Evolutionary conservation across 2,797 vertebrate species (phyloP).

Genomic region (Leptodactylus fallax): DNA sequence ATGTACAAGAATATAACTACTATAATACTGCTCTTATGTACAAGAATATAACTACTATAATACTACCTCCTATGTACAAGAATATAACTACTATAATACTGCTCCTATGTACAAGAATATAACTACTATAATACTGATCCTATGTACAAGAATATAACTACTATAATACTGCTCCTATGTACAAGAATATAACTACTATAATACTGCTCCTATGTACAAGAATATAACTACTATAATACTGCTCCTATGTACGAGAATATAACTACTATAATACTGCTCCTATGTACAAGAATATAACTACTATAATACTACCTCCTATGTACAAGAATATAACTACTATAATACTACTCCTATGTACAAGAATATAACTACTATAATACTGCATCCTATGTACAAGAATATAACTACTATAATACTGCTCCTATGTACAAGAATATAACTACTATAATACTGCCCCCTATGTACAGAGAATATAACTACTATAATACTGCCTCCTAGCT

Average conservation of each 20-base stretch:
- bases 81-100: conserved; percentile 9
- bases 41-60: conserved; percentile 12
- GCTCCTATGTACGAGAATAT: too few relatives aligned
- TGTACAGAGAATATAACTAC: conserved; percentile 11
- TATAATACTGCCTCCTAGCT: too few relatives aligned
- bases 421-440: conserved; percentile 10
- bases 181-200: conserved; percentile 11
- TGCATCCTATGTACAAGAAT: conserved; percentile 2
- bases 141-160: not conserved
- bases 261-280: not conserved
- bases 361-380: conserved; percentile 24
- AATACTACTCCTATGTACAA: conserved; percentile 8
- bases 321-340: not conserved
- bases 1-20: conserved; percentile 9
- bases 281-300: conserved; percentile 4
- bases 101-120: conserved; percentile 10
- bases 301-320: conserved; percentile 5
- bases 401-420: conserved; percentile 5
- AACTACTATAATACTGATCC: not conserved
- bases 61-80: not conserved
- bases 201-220: conserved; percentile 6
- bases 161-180: conserved; percentile 6
- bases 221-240: conserved; percentile 8
- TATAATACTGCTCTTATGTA: conserved; percentile 6
- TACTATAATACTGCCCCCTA: conserved; percentile 1